Evolutionary conservation across 2,797 vertebrate genomes (phyloP), one percentile per base, ranked within the genome.

Genomic region (Tinamus major): DNA sequence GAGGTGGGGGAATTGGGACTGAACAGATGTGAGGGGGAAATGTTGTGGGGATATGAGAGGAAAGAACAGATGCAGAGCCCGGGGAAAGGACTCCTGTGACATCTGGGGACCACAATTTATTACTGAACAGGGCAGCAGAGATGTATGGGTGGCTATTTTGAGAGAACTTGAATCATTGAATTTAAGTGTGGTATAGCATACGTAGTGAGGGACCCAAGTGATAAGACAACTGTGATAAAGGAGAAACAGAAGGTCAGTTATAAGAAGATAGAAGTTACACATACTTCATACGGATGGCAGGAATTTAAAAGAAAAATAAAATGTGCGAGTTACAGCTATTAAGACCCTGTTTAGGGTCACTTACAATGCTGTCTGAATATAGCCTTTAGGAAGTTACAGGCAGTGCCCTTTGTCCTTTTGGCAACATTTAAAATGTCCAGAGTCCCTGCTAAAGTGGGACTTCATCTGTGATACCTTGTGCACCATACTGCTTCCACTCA

Each of bases 281-380:
- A 23, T 29, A 17, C 29, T 84, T 90, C 51, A 87, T 24, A 65
- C 37, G 37, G 23, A 46, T 67, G 14, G 2, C 37, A 81, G 23
- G 46, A 84, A 84, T 93, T 89, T 53, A 69, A 83, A 84, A 70
- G 23, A 92, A 81, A n/a, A 74, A 46, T 76, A 59, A 67, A 89
- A 76, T 5, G 8, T 81, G 33, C 67, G 65, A 80, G 58, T 85
- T 89, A 26, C n/a, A 58, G 23, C 26, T 18, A 7, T 62, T 64
- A 70, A 83, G n/a, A 75, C 31, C 37, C 13, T 58, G 8, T 61
- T 78, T 59, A 72, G 42, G 68, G 48, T 79, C 33, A n/a, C 37
- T 89, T 58, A 41, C 63, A 4, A 35, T 86, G 19, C 85, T 89
- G 21, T 20, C 19, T 63, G 29, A 79, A 83, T 87, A 84, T 95